Evolutionary conservation across 2,797 vertebrate genomes (phyloP).

Genomic region (Anableps anableps): DNA sequence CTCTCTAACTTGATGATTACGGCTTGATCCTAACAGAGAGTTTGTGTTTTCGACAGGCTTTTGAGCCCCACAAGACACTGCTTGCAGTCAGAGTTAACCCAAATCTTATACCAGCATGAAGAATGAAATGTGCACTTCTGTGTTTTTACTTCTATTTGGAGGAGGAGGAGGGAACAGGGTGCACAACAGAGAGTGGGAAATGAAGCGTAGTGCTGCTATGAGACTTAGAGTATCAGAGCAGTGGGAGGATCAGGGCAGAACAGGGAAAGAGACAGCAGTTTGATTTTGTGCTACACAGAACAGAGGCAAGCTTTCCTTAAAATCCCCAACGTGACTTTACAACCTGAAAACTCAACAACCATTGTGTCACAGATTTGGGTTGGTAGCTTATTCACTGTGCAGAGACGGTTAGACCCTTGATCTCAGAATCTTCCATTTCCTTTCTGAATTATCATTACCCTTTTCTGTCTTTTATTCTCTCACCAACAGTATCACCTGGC

Average conservation of each 20-base stretch:
- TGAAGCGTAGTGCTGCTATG: constrained; percentile 38
- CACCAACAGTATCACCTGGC: neutral
- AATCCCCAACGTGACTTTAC: constrained; percentile 57
- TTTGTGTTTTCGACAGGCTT: constrained; percentile 30
- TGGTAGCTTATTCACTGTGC: constrained; percentile 36
- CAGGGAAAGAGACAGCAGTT: constrained; percentile 34
- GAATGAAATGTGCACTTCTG: constrained; percentile 18
- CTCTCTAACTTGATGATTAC: constrained; percentile 6
- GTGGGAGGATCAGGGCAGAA: constrained; percentile 18
- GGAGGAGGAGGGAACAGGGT: constrained; percentile 15
- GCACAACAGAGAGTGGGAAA: constrained; percentile 43
- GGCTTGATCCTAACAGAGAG: constrained; percentile 9
- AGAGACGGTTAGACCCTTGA: constrained; percentile 41
- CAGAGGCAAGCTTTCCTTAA: constrained; percentile 37
- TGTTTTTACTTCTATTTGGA: constrained; percentile 41
- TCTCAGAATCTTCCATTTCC: constrained; percentile 26
- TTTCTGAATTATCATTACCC: constrained; percentile 18
- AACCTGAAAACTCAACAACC: constrained; percentile 35
- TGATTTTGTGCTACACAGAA: constrained; percentile 39
- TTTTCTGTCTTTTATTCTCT: constrained; percentile 6
- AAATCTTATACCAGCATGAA: constrained; percentile 27
- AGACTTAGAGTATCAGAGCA: constrained; percentile 40
- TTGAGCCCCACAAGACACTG: constrained; percentile 20
- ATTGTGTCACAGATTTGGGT: constrained; percentile 48
- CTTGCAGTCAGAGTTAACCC: constrained; percentile 49